Evolutionary conservation across 2,888 invertebrate genomes (phyloP), one percentile per base, ranked within the genome.

Genomic region (Hydroisotoma schaefferi): DNA sequence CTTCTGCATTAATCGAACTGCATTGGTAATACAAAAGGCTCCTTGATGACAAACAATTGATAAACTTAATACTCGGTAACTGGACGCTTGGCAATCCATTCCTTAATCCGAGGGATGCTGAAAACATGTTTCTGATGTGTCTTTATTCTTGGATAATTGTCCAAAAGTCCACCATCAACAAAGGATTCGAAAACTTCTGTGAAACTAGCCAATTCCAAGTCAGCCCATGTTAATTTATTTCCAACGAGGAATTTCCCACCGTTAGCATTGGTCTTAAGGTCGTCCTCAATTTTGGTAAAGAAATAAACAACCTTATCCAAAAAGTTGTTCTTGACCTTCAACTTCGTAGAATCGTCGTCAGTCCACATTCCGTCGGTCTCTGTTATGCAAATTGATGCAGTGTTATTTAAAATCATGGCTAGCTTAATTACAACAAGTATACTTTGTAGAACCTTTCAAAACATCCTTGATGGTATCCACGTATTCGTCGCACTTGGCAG

Each of bases 51-150:
- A n/a, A n/a, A n/a, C 33, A 33, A 15, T 8, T 33, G 15, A 20
- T 4, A 40, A 10, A 48, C 25, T 25, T 53, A 53, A 43, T 43
- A 40, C 26, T 53, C 53, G 40, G 80, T 79, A 55, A 79, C 76
- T 25, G 86, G 86, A 64, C 86, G 81, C 67, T 82, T 83, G 57
- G 80, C 83, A 46, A 86, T 77, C 85, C 85, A 86, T 22, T 78
- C 79, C 74, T 85, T 84, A 71, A 87, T 83, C 22, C 79, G 76
- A 2, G 85, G 84, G 53, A 83, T 67, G 4, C 76, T 77, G 8
- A 81, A 75, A n/a, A 86, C 81, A 63, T 81, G 81, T 2, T 81
- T 80, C 22, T 79, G 79, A 26, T 85, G 78, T 38, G 78, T 78
- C 70, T 81, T 80, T 51, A 86, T 73, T 63, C 81, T 81, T 5